Conservation (phyloP, 2,888 invertebrate genomes). For the Ennomos erosarius region DNA sequence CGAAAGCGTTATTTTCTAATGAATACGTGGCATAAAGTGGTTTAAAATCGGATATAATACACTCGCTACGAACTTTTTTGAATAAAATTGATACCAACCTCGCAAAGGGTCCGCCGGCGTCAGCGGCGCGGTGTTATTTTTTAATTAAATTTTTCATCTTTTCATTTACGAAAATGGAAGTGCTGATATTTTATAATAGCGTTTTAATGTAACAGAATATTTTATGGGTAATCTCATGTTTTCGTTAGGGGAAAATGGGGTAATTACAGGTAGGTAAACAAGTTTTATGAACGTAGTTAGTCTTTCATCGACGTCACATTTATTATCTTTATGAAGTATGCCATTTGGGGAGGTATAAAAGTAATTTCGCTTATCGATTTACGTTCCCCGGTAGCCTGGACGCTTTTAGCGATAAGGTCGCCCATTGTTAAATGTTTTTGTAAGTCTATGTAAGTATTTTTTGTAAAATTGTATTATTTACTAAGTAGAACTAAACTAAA, state of each 20-base stretch:
- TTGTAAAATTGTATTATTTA: no score
- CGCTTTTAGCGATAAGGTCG: no score
- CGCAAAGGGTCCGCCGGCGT: constrained; percentile 12
- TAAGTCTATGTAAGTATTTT: no score
- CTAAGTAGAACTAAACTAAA: no score
- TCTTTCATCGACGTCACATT: constrained; percentile 19
- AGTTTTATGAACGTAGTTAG: constrained; percentile 26
- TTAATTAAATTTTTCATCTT: constrained; percentile 61
- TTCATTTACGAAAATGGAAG: constrained; percentile 48
- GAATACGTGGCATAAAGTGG: constrained; percentile 40
- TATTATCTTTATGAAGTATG: constrained; percentile 30
- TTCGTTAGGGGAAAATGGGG: constrained; percentile 33
- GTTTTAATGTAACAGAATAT: constrained; percentile 46
- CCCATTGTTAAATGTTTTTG: no score
- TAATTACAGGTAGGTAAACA: constrained; percentile 33
- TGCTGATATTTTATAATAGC: constrained; percentile 53
- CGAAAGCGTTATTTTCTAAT: no score
- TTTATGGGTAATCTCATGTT: constrained; percentile 38
- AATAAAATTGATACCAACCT: constrained; percentile 58
- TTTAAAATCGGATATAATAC: constrained; percentile 61
- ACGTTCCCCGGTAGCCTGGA: no score
- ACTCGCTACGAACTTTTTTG: constrained; percentile 48
- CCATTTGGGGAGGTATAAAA: constrained; percentile 19
- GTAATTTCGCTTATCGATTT: neutral
- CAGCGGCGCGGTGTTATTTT: constrained; percentile 51